Evolutionary conservation across 2,888 invertebrate genomes (phyloP).

Genomic region (Zele albiditarsus): DNA sequence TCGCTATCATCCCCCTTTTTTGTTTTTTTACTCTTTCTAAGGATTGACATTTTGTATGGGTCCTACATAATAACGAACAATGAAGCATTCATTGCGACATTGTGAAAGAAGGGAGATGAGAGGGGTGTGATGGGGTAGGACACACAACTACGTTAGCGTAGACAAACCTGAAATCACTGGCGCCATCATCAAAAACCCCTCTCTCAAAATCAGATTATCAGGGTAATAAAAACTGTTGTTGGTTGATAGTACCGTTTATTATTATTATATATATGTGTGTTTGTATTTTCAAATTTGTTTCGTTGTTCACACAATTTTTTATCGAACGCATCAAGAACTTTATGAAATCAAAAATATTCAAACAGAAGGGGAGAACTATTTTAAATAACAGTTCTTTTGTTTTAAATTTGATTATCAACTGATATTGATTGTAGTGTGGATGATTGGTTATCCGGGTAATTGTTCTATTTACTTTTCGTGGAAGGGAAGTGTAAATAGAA

Average conservation of each 20-base stretch:
- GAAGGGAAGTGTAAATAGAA: too few relatives aligned
- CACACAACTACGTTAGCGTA: constrained; percentile 68
- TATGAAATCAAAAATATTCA: too few relatives aligned
- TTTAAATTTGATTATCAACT: too few relatives aligned
- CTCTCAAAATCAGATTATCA: constrained; percentile 68
- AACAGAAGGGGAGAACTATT: too few relatives aligned
- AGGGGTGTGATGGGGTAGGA: constrained; percentile 35
- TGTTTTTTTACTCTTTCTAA: not conserved
- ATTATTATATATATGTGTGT: not conserved
- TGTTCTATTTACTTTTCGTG: too few relatives aligned
- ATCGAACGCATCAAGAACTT: too few relatives aligned
- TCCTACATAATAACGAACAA: constrained; percentile 65
- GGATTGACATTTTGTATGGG: constrained; percentile 14
- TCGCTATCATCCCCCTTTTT: not conserved
- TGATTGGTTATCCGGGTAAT: too few relatives aligned
- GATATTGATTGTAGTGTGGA: too few relatives aligned
- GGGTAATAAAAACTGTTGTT: constrained; percentile 63
- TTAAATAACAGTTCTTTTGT: too few relatives aligned
- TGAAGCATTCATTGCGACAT: constrained; percentile 67
- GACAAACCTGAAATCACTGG: constrained; percentile 71
- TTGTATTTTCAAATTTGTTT: too few relatives aligned
- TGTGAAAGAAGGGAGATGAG: constrained; percentile 54
- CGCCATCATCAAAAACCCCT: constrained; percentile 58
- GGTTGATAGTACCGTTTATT: constrained; percentile 10
- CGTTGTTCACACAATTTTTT: too few relatives aligned